Base-by-base conservation (phyloP, 92 coral and sea anemone species). In the Epizoanthus illoricatus region DNA sequence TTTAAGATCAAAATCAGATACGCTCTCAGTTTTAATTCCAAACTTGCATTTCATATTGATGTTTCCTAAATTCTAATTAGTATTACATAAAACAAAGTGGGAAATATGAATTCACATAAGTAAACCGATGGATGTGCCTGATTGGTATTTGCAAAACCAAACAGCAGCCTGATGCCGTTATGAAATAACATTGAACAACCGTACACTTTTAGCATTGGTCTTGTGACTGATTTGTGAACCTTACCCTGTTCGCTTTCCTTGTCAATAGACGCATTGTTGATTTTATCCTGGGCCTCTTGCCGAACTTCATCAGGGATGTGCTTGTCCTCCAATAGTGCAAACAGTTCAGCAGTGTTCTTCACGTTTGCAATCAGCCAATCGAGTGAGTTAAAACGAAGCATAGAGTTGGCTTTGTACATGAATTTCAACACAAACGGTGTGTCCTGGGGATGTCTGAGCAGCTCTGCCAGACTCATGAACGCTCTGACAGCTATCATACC, bases 361-460 rank as follows among this genome's bases (percentile, higher is more conserved):
- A 97, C 92, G 80, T 97, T 97, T 65, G 94, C 88, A n/a, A 97
- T 87, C 86, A 97, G 74, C 99, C 99, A 97, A 87, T 94, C 95
- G 81, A 97, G 86, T 4, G 99, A 94, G 82, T 97, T 94, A 86
- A 94, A 94, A 41, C 97, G 92, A 84, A 97, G 82, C 63, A 91
- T 94, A 18, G 98, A 93, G 75, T 97, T 89, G 21, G 94, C 90
- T 76, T 92, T 94, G 89, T 94, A 87, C 92, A 97, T 90, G 81
- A 97, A 97, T 69, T 91, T 89, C 62, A 97, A 64, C 82, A 97
- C 98, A 83, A 94, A 97, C 55, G 92, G 81, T 3, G 99, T 97
- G 84, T 97, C 99, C 67, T 93, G 80, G 0, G 99, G 99, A 73
- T 97, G 99, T 33, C 83, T 91, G 42, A 97, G 91, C 62, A 91